phyloP scores from a whole-genome alignment of 2,888 invertebrate genomes.

The Pterostichus madidus region DNA sequence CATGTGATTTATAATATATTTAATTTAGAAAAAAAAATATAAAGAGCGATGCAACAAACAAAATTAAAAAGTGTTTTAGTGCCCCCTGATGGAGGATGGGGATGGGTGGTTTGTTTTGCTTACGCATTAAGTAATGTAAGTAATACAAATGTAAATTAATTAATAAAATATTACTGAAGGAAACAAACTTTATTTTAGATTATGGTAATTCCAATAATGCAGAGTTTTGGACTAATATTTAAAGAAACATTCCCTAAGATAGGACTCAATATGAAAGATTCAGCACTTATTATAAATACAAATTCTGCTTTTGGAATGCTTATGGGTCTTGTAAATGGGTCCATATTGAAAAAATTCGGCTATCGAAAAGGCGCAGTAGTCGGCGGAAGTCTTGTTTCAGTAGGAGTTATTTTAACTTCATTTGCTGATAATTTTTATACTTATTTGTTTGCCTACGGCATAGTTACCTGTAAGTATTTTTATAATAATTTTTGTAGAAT shows the following conservation, averaged over 20 bases:
- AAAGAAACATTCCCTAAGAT: slow-evolving; percentile 81
- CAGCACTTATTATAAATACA: slow-evolving; percentile 82
- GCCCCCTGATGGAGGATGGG: slow-evolving; percentile 79
- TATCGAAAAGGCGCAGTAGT: slow-evolving; percentile 83
- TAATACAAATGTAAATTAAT: slow-evolving; percentile 66
- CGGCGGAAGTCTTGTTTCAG: slow-evolving; percentile 79
- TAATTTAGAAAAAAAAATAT: neutral
- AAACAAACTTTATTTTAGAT: slow-evolving; percentile 72
- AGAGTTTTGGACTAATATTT: slow-evolving; percentile 84
- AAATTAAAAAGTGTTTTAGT: slow-evolving; percentile 71
- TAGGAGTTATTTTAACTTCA: slow-evolving; percentile 82
- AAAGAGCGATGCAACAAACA: slow-evolving; percentile 66
- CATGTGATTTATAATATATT: slow-evolving; percentile 2
- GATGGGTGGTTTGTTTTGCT: slow-evolving; percentile 77
- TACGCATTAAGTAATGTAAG: slow-evolving; percentile 77
- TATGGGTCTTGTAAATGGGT: slow-evolving; percentile 83
- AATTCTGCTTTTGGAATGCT: slow-evolving; percentile 85
- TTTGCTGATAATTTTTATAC: slow-evolving; percentile 80
- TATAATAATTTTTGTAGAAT: neutral
- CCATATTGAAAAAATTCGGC: slow-evolving; percentile 81
- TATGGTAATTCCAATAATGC: slow-evolving; percentile 80
- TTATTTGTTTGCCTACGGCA: slow-evolving; percentile 83
- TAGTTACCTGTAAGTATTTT: slow-evolving; percentile 83
- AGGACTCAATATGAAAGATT: slow-evolving; percentile 81
- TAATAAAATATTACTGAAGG: slow-evolving; percentile 3